Conservation (phyloP, 2,888 invertebrate species). For the Galerucella pusilla region DNA sequence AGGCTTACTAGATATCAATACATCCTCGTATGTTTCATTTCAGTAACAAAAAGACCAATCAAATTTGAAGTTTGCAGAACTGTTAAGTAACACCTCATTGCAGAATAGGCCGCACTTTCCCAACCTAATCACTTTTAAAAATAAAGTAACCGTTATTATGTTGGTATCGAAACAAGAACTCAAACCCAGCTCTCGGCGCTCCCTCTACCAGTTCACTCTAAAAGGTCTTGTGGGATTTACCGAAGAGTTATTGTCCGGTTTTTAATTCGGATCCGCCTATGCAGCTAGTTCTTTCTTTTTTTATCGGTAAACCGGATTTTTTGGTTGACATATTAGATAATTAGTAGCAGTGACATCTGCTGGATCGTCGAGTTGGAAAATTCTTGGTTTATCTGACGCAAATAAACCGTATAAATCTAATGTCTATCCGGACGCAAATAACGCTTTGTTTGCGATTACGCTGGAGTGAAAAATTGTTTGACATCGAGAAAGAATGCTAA, state of each 20-base stretch:
- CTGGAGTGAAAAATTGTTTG: background rate
- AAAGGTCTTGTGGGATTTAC: constrained; percentile 30
- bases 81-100: too few relatives aligned
- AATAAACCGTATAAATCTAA: constrained; percentile 16
- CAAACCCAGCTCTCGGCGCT: background rate
- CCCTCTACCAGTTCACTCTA: background rate
- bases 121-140: background rate
- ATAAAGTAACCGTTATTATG: background rate
- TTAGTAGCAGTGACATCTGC: constrained; percentile 15
- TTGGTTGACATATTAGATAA: constrained; percentile 27
- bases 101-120: too few relatives aligned
- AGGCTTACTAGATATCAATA: too few relatives aligned
- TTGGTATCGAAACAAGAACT: background rate
- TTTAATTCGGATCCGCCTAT: constrained; percentile 39
- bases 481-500: background rate
- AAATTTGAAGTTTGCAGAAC: too few relatives aligned
- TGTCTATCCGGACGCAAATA: constrained; percentile 7
- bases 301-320: constrained; percentile 12
- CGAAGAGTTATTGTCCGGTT: constrained; percentile 37
- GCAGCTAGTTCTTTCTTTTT: constrained; percentile 33
- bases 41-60: too few relatives aligned
- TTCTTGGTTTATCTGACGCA: constrained; percentile 14
- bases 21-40: too few relatives aligned
- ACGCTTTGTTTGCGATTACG: constrained; percentile 1
- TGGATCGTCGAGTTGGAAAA: constrained; percentile 14